Evolutionary conservation across 2,888 invertebrate genomes (phyloP), one percentile per base, ranked within the genome.

Genomic region (Scaptomyza parva): DNA sequence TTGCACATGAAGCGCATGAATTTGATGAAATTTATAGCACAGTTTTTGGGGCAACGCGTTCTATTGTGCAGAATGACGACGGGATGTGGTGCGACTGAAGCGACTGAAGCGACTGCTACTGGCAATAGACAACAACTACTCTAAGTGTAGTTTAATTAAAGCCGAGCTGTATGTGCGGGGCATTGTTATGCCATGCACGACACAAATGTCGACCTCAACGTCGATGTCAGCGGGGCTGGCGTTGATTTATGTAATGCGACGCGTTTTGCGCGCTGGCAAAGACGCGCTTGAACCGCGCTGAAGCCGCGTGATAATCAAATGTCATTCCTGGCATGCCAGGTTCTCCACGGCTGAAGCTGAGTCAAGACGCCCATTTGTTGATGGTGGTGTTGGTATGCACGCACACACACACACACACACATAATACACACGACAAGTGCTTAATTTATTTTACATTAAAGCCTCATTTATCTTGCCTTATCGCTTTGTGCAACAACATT

Each of bases 371-470:
- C 59, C 64, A 41, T 28, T n/a, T n/a, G n/a, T n/a, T 45, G 57
- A 55, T 48, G 47, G 52, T 28, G 35, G 14, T 35, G 35, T 7
- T 33, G 33, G n/a, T 17, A 37, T 9, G 9, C 37, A 33, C 33
- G 6, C 33, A 33, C 33, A 12, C 30, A 17, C 37, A 37, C 14
- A 35, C 14, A 33, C 33, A 33, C 35, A 14, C 61, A 68, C 62
- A 71, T 74, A 76, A 75, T 77, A 80, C 72, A 75, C 77, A 75
- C 85, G 86, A 77, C 84, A 85, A 85, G 87, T 79, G 84, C 87
- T 85, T 84, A 87, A 84, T 84, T 84, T 84, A 87, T 84, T 84
- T 82, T 85, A 82, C 84, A 84, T 84, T 84, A 84, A 84, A 82
- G 85, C 70, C 85, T 79, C 87, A 84, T 84, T 84, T 87, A 84